Evolutionary conservation across 2,113 vertebrate species (phyloP), one percentile per base, ranked within the genome.

Genomic region (Mesembrinibis cayennensis): DNA sequence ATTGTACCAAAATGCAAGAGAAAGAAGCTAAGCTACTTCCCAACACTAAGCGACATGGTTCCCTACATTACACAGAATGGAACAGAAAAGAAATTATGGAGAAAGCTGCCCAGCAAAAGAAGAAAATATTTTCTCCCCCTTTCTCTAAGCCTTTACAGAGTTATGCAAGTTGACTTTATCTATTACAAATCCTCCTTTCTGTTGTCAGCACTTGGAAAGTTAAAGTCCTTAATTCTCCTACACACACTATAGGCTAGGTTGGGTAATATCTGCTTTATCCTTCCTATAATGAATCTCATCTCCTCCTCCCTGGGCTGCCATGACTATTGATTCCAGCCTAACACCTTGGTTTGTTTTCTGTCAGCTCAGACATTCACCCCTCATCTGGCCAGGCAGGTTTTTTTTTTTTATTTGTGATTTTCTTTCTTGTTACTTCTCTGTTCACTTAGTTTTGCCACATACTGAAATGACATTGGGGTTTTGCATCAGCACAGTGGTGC

Each of bases 281-380:
- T 95, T 82, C 56, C 87, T 40, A 26, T 91, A 95, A 96, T 90
- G 96, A 97, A 96, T 95, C 94, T 94, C 82, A 91, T 84, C 96
- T 94, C 94, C 86, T 76, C 78, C 82, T 92, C 92, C 89, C 55
- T 7, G 4, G 36, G 74, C 74, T 7, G 89, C 84, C 88, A 93
- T 78, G 53, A 83, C 85, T 92, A 92, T 94, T 67, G 97, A 97
- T 98, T 96, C 87, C 90, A 81, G 80, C 93, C 95, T 93, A 88
- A 97, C 94, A 90, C 92, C 74, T 90, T 42, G 78, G 78, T 97
- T 96, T 94, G 88, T 92, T 97, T 95, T 76, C 95, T 84, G 92
- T 91, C 30, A 40, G 97, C 94, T 94, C 94, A 93, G 93, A 34
- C 70, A 45, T 42, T 32, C 67, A 20, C 73, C 86, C 78, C 95